A percentile compares a stretch with the other conserved stretches of the same genome.
phyloP scores from a whole-genome alignment of 2,797 vertebrate species.

The Echiichthys vipera region DNA sequence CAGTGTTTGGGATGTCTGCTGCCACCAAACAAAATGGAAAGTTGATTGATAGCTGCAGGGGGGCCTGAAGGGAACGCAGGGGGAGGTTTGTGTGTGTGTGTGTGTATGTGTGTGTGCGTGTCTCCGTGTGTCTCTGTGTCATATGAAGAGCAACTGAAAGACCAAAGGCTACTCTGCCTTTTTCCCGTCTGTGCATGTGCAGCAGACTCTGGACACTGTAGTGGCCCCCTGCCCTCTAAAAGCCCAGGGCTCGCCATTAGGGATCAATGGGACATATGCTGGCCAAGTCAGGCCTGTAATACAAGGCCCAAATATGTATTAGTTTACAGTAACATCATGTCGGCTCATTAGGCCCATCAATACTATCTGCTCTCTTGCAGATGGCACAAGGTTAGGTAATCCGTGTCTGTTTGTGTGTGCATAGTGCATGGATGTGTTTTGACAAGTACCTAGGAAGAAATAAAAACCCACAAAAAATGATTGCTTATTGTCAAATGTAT shows the following conservation, averaged over 20 bases:
- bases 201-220: constrained; percentile 81
- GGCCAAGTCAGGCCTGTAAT: constrained; percentile 85
- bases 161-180: constrained; percentile 90
- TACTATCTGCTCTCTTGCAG: constrained; percentile 75
- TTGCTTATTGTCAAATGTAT: neutral
- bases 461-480: neutral
- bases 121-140: constrained; percentile 34
- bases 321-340: constrained; percentile 89
- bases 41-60: constrained; percentile 96
- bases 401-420: constrained; percentile 9
- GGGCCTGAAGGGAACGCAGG: constrained; percentile 73
- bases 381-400: constrained; percentile 75
- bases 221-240: constrained; percentile 75
- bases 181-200: constrained; percentile 86
- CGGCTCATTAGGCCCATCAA: constrained; percentile 84
- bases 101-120: neutral
- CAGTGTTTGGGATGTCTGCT: constrained; percentile 98
- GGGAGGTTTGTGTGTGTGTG: constrained; percentile 39
- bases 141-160: constrained; percentile 84
- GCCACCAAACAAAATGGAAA: constrained; percentile 99
- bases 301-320: constrained; percentile 88
- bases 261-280: constrained; percentile 94
- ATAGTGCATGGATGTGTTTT: neutral
- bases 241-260: constrained; percentile 83
- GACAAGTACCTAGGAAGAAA: neutral